These are phyloP conservation scores for Drosophila incognita DNA, from an alignment of 2,888 invertebrate genomes.

Conservation along the genomic window DNA sequence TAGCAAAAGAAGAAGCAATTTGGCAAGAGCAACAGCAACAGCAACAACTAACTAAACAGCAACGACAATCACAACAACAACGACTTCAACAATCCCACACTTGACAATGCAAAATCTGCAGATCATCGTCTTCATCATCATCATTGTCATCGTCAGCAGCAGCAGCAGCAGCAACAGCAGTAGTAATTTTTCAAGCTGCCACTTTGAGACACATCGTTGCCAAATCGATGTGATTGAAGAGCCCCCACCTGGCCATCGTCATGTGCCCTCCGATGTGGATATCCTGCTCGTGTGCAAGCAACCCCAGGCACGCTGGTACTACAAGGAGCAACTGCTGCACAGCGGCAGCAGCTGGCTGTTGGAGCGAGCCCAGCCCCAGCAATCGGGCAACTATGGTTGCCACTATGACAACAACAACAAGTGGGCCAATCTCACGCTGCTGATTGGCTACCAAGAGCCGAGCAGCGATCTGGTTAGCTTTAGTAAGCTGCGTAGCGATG, in stretches of 20 bases:
- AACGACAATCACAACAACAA: slow-evolving; percentile 14
- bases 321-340: slow-evolving; percentile 42
- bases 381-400: slow-evolving; percentile 82
- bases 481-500: slow-evolving; percentile 15
- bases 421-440: slow-evolving; percentile 81
- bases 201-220: slow-evolving; percentile 58
- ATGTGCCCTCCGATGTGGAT: slow-evolving; percentile 60
- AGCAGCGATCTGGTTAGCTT: slow-evolving; percentile 65
- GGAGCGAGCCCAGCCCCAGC: slow-evolving; percentile 43
- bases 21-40: slow-evolving; percentile 40
- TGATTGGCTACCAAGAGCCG: slow-evolving; percentile 51
- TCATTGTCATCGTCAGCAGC: slow-evolving; percentile 16
- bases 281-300: slow-evolving; percentile 58
- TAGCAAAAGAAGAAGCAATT: slow-evolving; percentile 27
- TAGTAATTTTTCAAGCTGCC: slow-evolving; percentile 39
- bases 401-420: slow-evolving; percentile 37
- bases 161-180: slow-evolving; percentile 2
- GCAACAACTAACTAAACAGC: slow-evolving; percentile 38
- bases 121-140: slow-evolving; percentile 61
- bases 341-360: slow-evolving; percentile 49
- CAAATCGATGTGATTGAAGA: slow-evolving; percentile 52
- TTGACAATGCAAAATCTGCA: slow-evolving; percentile 70
- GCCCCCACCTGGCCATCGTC: slow-evolving; percentile 14
- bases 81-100: slow-evolving; percentile 38
- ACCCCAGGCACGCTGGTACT: slow-evolving; percentile 65